A percentile compares a stretch with the other conserved stretches of the same genome.
These are phyloP conservation scores for Aphelenchoides bicaudatus DNA, from an alignment of 2,888 invertebrate genomes.

Conservation along the genomic window DNA sequence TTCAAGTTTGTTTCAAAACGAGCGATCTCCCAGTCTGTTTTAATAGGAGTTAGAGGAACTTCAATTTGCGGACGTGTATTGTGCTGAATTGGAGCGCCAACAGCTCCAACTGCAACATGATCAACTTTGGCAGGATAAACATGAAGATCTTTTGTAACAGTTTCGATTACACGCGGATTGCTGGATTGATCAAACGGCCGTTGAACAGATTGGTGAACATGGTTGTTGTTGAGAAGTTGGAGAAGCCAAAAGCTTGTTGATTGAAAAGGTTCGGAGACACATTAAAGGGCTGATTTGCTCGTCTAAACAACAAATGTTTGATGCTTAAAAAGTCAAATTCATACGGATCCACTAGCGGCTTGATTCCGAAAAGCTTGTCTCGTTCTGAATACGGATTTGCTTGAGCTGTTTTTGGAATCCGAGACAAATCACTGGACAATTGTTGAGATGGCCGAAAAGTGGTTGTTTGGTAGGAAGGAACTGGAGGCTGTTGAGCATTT, in stretches of 20 bases:
- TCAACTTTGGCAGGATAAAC: too few relatives aligned
- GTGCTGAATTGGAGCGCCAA: too few relatives aligned
- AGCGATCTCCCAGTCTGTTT: conserved; percentile 3
- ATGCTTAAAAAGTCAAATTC: background rate
- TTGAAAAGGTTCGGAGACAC: too few relatives aligned
- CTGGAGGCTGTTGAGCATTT: conserved; percentile 22
- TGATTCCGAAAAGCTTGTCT: conserved; percentile 3
- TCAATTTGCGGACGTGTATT: conserved; percentile 4
- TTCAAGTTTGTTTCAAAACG: conserved; percentile 22
- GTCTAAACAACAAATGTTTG: too few relatives aligned
- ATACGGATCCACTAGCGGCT: background rate
- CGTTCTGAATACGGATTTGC: background rate
- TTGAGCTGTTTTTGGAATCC: conserved; percentile 1
- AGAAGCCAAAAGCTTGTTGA: too few relatives aligned
- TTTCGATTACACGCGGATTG: too few relatives aligned
- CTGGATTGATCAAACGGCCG: too few relatives aligned
- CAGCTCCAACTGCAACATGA: too few relatives aligned
- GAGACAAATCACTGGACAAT: background rate
- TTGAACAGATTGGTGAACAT: too few relatives aligned
- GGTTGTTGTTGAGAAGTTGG: too few relatives aligned
- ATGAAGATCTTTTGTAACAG: too few relatives aligned
- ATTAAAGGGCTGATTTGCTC: too few relatives aligned
- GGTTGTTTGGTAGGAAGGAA: background rate
- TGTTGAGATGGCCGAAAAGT: background rate
- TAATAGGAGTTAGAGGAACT: background rate